Conservation (phyloP, 2,888 invertebrate species). For the Troides oblongomaculatus region DNA sequence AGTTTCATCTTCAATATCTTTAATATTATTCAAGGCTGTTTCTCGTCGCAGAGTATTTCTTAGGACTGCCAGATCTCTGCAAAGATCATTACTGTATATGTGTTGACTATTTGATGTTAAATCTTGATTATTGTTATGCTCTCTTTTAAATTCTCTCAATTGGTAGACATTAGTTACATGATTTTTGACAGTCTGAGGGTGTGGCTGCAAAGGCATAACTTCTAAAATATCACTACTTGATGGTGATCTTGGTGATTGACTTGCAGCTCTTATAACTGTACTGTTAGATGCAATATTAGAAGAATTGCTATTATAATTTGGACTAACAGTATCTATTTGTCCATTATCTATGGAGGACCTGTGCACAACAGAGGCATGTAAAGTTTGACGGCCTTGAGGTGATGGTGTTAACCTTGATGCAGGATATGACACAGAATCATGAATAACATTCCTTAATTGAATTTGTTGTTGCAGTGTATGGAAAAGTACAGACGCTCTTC, state of each 20-base stretch:
- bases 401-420: constrained; percentile 62
- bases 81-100: constrained; percentile 70
- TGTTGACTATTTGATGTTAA: constrained; percentile 49
- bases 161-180: constrained; percentile 80
- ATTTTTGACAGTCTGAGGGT: constrained; percentile 55
- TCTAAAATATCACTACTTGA: constrained; percentile 79
- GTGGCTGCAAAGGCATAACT: constrained; percentile 75
- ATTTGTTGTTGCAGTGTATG: constrained; percentile 92
- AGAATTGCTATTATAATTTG: constrained; percentile 50
- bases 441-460: constrained; percentile 80
- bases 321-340: constrained; percentile 49
- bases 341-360: constrained; percentile 71
- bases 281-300: constrained; percentile 44
- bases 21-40: constrained; percentile 59
- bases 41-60: constrained; percentile 63
- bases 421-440: constrained; percentile 63
- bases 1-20: constrained; percentile 69
- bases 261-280: constrained; percentile 45
- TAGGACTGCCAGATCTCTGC: constrained; percentile 66
- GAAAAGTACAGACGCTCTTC: constrained; percentile 92
- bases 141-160: constrained; percentile 76
- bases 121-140: constrained; percentile 74
- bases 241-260: constrained; percentile 70
- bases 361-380: constrained; percentile 69
- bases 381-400: constrained; percentile 62